phyloP scores from a whole-genome alignment of 2,113 vertebrate genomes.

The Elephas maximus region DNA sequence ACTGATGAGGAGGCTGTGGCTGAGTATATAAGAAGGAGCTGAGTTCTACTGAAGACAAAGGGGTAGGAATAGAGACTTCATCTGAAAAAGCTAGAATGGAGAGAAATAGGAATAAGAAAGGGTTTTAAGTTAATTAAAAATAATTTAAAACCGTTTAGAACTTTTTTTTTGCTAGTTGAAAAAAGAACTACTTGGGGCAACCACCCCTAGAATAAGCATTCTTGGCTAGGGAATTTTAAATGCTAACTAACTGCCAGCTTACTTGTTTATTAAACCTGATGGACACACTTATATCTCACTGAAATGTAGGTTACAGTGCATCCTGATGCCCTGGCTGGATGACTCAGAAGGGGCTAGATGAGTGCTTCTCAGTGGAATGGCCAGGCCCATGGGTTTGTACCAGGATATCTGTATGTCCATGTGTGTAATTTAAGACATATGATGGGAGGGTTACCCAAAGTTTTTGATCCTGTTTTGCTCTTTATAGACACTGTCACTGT shows the following conservation, averaged over 20 bases:
- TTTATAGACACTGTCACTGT: conserved; percentile 1
- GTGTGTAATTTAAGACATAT: neutral
- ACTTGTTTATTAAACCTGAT: conserved; percentile 54
- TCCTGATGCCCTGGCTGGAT: neutral
- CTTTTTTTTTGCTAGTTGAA: conserved; percentile 16
- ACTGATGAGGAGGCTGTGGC: neutral
- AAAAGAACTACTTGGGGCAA: neutral
- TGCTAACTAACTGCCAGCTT: conserved; percentile 46
- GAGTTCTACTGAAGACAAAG: neutral
- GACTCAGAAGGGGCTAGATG: neutral
- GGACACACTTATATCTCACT: conserved; percentile 38
- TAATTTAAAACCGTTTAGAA: neutral
- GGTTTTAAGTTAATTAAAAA: conserved; percentile 34
- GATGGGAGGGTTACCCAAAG: neutral
- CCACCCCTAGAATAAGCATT: conserved; percentile 24
- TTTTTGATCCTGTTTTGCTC: conserved; percentile 5
- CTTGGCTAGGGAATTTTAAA: conserved; percentile 49
- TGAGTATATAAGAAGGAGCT: neutral
- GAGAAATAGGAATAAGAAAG: neutral
- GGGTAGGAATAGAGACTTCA: neutral
- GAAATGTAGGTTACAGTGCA: conserved; percentile 56
- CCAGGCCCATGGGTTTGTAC: neutral
- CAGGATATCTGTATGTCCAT: neutral
- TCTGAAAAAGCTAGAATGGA: conserved; percentile 10
- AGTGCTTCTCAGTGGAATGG: neutral